Percentiles rank a stretch among this genome's conserved stretches.
Conservation (phyloP, 35 echinoderm and acorn worm species). For the Anneissia japonica region DNA sequence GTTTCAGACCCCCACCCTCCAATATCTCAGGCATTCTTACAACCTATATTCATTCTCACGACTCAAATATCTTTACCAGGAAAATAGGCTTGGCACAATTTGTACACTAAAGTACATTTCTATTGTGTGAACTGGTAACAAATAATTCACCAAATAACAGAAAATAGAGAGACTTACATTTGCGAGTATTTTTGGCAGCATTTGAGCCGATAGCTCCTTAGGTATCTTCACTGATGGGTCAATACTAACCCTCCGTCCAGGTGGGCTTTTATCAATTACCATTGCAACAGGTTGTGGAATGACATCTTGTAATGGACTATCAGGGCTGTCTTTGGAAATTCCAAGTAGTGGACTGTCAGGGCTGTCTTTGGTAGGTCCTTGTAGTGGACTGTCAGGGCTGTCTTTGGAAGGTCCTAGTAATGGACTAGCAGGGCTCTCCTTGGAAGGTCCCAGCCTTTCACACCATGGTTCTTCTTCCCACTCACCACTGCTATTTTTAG, state of each 20-base stretch:
- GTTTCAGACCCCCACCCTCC: too few species aligned
- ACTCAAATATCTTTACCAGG: too few species aligned
- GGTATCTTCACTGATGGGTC: conserved; percentile 82
- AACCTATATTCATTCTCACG: too few species aligned
- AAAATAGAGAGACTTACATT: conserved; percentile 43
- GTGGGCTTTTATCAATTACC: background rate
- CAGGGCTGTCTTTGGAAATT: background rate
- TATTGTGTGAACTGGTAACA: too few species aligned
- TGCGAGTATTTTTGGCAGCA: conserved; percentile 47
- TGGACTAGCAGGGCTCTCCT: background rate
- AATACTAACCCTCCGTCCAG: conserved; percentile 31
- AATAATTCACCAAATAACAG: too few species aligned
- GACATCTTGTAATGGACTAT: background rate
- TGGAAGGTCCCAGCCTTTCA: background rate
- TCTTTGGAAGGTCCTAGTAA: background rate
- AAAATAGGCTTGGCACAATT: too few species aligned
- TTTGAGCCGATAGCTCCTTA: conserved; percentile 73
- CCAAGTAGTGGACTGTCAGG: background rate
- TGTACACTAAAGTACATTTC: too few species aligned
- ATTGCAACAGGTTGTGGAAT: background rate
- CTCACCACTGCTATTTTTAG: background rate
- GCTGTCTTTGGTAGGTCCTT: background rate
- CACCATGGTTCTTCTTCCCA: background rate
- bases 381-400: background rate
- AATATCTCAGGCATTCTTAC: too few species aligned